Conservation (phyloP, 2,888 invertebrate species). For the Pegoplata infirma region DNA sequence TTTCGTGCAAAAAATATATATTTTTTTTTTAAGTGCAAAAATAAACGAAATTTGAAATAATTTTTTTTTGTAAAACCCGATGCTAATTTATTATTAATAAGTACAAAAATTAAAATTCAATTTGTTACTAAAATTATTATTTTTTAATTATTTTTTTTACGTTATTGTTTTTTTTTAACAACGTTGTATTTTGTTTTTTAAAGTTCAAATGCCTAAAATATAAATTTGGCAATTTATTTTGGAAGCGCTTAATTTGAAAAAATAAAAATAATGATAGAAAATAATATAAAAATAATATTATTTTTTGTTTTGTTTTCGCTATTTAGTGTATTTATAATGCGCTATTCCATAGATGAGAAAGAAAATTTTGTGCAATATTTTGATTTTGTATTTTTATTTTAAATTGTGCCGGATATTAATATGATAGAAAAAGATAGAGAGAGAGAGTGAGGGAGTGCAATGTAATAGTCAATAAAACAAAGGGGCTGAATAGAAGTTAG, state of each 20-base stretch:
- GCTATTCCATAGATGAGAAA: slow-evolving; percentile 20
- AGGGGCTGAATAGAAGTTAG: too few species aligned
- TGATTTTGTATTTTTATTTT: background rate
- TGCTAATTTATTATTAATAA: slow-evolving; percentile 24
- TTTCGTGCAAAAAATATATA: slow-evolving; percentile 60
- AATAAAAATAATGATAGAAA: background rate
- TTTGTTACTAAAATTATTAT: slow-evolving; percentile 23
- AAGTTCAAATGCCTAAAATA: slow-evolving; percentile 63
- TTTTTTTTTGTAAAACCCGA: slow-evolving; percentile 28
- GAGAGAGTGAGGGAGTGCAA: too few species aligned
- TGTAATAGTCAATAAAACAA: too few species aligned
- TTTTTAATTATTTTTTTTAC: slow-evolving; percentile 14
- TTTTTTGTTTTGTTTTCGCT: slow-evolving; percentile 7
- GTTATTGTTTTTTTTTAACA: slow-evolving; percentile 42
- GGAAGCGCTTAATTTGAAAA: slow-evolving; percentile 75
- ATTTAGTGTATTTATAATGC: slow-evolving; percentile 16
- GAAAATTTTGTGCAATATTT: background rate
- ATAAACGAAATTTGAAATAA: slow-evolving; percentile 50
- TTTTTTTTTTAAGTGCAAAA: slow-evolving; percentile 56
- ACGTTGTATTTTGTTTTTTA: slow-evolving; percentile 32
- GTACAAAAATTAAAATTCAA: slow-evolving; percentile 29
- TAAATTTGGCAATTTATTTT: slow-evolving; percentile 77
- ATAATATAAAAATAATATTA: background rate
- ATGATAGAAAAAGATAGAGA: background rate
- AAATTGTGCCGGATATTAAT: background rate